phyloP scores from a whole-genome alignment of 2,888 invertebrate genomes.

The Tetanocera ferruginea region DNA sequence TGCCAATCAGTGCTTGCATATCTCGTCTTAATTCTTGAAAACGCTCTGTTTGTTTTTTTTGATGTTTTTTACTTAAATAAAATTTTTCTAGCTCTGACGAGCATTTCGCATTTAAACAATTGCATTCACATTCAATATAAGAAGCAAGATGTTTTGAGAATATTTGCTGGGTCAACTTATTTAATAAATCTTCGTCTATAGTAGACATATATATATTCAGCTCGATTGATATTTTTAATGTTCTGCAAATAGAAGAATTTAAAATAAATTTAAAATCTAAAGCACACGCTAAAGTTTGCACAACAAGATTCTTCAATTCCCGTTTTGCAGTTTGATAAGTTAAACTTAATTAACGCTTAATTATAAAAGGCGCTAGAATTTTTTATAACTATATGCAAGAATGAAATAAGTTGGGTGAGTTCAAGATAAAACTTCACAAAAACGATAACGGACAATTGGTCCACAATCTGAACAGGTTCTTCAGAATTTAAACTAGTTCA shows the following conservation, averaged over 20 bases:
- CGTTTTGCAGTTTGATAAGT: no score
- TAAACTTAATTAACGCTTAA: no score
- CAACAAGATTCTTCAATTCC: no score
- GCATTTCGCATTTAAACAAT: constrained; percentile 84
- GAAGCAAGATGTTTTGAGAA: constrained; percentile 84
- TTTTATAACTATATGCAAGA: no score
- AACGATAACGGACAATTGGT: not conserved
- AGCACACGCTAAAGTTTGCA: no score
- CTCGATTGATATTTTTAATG: constrained; percentile 81
- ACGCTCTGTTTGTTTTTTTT: constrained; percentile 92
- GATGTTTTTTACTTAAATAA: constrained; percentile 93
- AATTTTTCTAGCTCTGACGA: constrained; percentile 83
- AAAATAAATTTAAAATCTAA: no score
- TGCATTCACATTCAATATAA: constrained; percentile 83
- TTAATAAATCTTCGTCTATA: constrained; percentile 82
- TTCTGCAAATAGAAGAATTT: constrained; percentile 71
- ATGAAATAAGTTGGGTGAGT: no score
- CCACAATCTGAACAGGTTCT: not conserved
- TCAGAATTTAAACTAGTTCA: not conserved
- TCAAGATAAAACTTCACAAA: not conserved
- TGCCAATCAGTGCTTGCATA: constrained; percentile 92
- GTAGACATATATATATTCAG: constrained; percentile 83
- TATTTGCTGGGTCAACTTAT: constrained; percentile 83
- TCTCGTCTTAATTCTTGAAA: constrained; percentile 94
- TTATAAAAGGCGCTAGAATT: no score